Percentiles rank a stretch among this genome's conserved stretches.
These are phyloP conservation scores for Pituophis catenifer DNA, from an alignment of 2,113 vertebrate genomes.

Conservation along the genomic window DNA sequence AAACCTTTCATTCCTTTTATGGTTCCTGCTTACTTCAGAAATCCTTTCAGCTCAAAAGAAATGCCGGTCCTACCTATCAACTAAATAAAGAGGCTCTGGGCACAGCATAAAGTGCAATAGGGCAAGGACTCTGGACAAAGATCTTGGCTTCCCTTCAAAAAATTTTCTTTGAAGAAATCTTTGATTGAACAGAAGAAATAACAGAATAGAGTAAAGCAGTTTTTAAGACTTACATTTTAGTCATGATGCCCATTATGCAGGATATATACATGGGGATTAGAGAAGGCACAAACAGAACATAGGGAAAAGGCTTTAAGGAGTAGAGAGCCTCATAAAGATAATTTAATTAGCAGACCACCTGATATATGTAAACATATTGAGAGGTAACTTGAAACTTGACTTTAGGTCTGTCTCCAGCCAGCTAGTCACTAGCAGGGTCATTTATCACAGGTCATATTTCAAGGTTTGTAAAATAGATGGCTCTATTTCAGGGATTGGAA, in stretches of 20 bases:
- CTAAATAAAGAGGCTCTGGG: background rate
- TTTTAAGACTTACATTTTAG: background rate
- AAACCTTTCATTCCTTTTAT: background rate
- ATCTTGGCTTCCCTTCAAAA: too few species aligned
- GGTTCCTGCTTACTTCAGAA: accelerated
- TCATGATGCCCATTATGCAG: background rate
- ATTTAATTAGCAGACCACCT: background rate
- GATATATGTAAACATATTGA: background rate
- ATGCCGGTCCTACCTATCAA: background rate
- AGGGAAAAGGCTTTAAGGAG: background rate
- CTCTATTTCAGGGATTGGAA: background rate
- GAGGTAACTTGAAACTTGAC: background rate
- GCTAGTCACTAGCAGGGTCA: too few species aligned
- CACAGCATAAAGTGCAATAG: background rate
- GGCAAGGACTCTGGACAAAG: background rate
- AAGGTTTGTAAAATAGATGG: too few species aligned
- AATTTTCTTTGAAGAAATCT: background rate
- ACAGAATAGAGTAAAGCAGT: background rate
- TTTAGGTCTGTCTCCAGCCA: background rate
- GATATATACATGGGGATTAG: too few species aligned
- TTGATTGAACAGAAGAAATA: background rate
- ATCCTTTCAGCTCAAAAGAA: background rate
- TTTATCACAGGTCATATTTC: background rate
- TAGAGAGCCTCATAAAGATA: background rate
- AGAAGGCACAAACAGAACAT: background rate